Base-by-base conservation (phyloP, 2,888 invertebrate genomes). In the Plagiodera versicolora region DNA sequence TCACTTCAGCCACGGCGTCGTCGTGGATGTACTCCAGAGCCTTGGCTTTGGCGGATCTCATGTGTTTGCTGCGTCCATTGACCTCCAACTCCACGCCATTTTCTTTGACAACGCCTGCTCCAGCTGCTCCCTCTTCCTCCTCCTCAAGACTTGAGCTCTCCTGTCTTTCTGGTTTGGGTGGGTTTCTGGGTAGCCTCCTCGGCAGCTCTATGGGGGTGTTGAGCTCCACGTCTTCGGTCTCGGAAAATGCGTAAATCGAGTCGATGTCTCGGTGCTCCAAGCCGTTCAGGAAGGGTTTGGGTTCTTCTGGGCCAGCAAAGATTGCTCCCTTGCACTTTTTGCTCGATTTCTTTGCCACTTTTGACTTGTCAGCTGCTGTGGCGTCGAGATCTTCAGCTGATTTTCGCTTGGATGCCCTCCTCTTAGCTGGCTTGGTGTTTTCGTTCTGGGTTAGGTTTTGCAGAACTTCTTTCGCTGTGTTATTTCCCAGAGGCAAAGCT, bases 1-100 rank as follows among this genome's bases (percentile, higher is more conserved):
- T 65, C 49, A 70, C 60, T 20, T 73, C 70, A 0, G 65, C 63
- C 16, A 70, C 50, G 5, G 68, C 72, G 50, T 71, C 71, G 60
- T 72, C 74, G 20, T 71, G 69, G 6, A 74, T 73, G 56, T 67
- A 64, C 56, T 74, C 73, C 30, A 73, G 52, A 10, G 73, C 73
- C 67, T 73, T 74, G 3, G 67, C 61, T 69, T 74, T 74, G 0
- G 72, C 71, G 30, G 56, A 70, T 57, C 73, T 68, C 47, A 57
- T 62, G 18, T 63, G 61, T 35, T 58, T 67, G 39, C 56, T 62
- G 19, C 60, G 60, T 39, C 46, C 60, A 24, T 28, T 53, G 24
- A 55, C 51, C 17, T 62, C 58, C 5, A 32, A 6, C 19, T 63
- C 60, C 20, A 30, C 17, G n/a, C 46, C 35, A 49, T n/a, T 44